These are phyloP conservation scores for Balanococcus diminutus DNA, from an alignment of 2,888 invertebrate genomes.

Conservation along the genomic window DNA sequence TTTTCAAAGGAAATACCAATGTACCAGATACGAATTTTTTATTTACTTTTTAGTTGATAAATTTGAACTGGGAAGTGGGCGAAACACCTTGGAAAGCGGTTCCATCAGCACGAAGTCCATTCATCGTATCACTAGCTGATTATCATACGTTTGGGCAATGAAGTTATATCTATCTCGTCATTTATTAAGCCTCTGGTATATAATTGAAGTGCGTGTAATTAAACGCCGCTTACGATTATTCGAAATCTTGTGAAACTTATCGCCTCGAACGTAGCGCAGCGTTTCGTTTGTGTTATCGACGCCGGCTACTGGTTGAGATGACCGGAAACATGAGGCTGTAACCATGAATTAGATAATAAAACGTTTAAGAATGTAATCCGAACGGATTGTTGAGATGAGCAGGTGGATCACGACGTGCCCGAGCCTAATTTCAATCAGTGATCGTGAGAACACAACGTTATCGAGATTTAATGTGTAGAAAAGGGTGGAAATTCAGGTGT, in stretches of 20 bases:
- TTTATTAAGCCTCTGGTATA: not conserved
- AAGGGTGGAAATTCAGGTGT: not conserved
- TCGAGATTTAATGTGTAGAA: not conserved
- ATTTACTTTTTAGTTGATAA: constrained; percentile 16
- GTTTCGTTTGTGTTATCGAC: not conserved
- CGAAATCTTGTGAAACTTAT: constrained; percentile 10
- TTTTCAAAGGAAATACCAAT: constrained; percentile 16
- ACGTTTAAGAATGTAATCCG: constrained; percentile 24
- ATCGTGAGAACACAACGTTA: constrained; percentile 2
- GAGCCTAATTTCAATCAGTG: constrained; percentile 23
- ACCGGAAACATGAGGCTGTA: constrained; percentile 22
- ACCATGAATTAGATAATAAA: constrained; percentile 14
- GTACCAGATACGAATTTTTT: not conserved
- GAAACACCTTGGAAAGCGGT: not conserved
- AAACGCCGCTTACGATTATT: not conserved
- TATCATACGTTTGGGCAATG: not conserved
- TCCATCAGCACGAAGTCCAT: not conserved
- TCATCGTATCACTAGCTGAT: constrained; percentile 7
- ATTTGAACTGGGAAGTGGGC: not conserved
- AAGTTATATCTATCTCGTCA: not conserved
- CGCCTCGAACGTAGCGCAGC: not conserved
- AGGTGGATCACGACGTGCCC: constrained; percentile 13
- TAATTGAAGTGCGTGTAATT: constrained; percentile 16
- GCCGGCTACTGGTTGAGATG: constrained; percentile 14
- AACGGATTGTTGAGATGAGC: not conserved